Conservation (phyloP, 2,797 vertebrate species). For the Heteromormyrus szaboi region DNA sequence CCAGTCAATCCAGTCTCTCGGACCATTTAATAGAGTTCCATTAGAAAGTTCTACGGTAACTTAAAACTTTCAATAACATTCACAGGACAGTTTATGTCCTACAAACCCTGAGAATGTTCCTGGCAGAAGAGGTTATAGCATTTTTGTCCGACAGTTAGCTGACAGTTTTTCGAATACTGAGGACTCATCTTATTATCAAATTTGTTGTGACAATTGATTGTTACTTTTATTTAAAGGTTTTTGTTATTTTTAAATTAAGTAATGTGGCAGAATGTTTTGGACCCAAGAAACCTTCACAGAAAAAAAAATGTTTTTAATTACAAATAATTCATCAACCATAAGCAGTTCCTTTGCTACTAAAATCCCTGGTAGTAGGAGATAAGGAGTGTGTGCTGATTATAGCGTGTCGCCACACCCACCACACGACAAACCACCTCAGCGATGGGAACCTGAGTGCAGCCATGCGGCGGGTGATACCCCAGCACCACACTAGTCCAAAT, state of each 20-base stretch:
- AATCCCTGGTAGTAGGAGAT: background rate
- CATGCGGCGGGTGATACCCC: background rate
- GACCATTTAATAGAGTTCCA: background rate
- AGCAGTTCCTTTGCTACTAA: background rate
- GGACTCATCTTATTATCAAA: background rate
- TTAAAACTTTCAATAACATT: background rate
- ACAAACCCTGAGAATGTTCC: background rate
- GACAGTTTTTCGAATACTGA: background rate
- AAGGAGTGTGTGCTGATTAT: background rate
- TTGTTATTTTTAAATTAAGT: background rate
- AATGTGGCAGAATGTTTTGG: background rate
- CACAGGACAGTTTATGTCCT: background rate
- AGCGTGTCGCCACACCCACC: background rate
- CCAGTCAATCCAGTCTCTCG: background rate
- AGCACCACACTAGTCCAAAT: background rate
- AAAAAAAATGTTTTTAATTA: background rate
- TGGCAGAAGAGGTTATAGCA: background rate
- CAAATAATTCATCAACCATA: background rate
- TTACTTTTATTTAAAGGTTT: background rate
- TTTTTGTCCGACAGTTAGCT: background rate
- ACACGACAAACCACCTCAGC: background rate
- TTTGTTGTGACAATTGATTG: background rate
- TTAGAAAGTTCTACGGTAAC: background rate
- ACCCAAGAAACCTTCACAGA: background rate
- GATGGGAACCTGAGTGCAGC: background rate